Percentiles rank a stretch among this genome's conserved stretches.
phyloP scores from a whole-genome alignment of 2,888 invertebrate genomes.

The Norana najaformis region DNA sequence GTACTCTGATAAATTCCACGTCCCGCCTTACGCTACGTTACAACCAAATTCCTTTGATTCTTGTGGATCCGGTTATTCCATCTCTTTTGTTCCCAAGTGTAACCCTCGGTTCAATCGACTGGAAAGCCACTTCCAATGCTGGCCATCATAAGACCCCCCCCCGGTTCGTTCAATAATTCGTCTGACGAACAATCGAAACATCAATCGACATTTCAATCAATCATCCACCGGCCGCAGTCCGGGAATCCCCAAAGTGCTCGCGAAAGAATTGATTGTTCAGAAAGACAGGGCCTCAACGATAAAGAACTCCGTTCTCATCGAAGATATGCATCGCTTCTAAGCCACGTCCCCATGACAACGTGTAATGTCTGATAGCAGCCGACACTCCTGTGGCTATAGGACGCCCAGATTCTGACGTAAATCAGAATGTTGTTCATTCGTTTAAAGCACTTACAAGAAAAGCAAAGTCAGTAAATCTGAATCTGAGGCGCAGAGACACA shows the following conservation, averaged over 20 bases:
- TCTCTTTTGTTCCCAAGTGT: not conserved
- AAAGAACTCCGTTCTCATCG: not conserved
- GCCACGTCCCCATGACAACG: not conserved
- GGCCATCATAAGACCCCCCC: not conserved
- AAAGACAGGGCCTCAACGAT: not conserved
- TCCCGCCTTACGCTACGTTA: not conserved
- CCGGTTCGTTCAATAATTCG: not conserved
- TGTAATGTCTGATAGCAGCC: not conserved
- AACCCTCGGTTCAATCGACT: not conserved
- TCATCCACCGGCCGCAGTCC: not conserved
- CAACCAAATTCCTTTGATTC: not conserved
- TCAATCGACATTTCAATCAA: constrained; percentile 13
- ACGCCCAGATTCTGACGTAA: no score
- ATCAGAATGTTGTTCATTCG: no score
- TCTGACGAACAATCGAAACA: not conserved
- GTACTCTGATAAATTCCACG: not conserved
- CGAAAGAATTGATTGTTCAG: not conserved
- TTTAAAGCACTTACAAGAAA: no score
- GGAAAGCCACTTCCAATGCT: not conserved
- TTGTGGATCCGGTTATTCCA: not conserved
- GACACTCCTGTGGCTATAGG: no score
- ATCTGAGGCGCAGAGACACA: no score
- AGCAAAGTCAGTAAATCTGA: no score
- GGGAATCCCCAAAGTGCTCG: not conserved
- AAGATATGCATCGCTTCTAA: not conserved